Evolutionary conservation across 2,797 vertebrate species (phyloP).

Genomic region (Calcarius lapponicus): DNA sequence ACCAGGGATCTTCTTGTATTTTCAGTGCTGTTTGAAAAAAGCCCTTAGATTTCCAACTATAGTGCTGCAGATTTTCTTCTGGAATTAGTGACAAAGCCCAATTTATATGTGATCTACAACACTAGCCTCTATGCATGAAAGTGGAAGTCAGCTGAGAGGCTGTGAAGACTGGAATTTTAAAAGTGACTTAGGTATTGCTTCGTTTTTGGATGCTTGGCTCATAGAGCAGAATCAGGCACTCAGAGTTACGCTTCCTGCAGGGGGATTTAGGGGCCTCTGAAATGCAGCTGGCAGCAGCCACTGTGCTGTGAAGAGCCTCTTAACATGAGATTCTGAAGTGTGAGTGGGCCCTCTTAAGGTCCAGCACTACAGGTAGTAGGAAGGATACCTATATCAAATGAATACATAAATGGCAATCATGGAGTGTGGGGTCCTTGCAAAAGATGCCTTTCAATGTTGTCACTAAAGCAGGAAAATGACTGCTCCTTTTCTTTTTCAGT

Average conservation of each 20-base stretch:
- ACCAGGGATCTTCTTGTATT: neutral
- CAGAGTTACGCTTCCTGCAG: neutral
- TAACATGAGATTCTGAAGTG: neutral
- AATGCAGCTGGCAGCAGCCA: neutral
- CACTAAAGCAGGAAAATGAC: neutral
- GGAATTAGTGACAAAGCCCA: neutral
- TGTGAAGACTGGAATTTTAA: neutral
- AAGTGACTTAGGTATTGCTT: neutral
- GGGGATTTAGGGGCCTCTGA: neutral
- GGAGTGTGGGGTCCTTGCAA: neutral
- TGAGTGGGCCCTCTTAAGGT: neutral
- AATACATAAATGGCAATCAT: neutral
- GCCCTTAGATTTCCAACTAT: neutral
- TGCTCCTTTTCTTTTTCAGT: neutral
- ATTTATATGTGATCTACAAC: neutral
- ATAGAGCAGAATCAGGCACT: neutral
- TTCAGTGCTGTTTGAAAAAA: conserved; percentile 5
- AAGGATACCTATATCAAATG: neutral
- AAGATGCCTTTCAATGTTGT: neutral
- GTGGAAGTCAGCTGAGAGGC: neutral
- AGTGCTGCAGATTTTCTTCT: neutral
- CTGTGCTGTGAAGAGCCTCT: neutral
- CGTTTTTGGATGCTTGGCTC: neutral
- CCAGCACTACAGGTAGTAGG: neutral
- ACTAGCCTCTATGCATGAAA: neutral